Base-by-base conservation (phyloP, 2,113 vertebrate genomes). In the Cranoglanis bouderius region DNA sequence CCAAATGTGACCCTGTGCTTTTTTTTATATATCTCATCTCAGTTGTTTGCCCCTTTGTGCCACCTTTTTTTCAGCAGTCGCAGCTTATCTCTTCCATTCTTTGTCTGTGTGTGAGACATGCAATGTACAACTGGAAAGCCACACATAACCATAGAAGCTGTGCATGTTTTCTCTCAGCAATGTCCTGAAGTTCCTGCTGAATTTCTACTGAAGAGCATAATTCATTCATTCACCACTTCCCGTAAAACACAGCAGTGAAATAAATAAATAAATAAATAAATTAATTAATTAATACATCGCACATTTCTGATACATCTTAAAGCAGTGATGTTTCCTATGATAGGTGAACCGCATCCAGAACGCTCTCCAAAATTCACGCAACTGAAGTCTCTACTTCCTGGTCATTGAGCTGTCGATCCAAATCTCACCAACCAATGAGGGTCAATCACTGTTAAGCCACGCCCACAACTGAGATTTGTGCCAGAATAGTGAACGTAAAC, bases 81-180 rank as follows among this genome's bases (percentile, higher is more conserved):
- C 2, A 43, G 24, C 53, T 72, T 74, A 26, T 67, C 26, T 24
- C 43, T 70, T 65, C 32, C 51, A 38, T 85, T 65, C 51, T 63
- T 53, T 26, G 21, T 55, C 8, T 82, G 81, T 59, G n/a, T 59
- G 70, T 29, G 70, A 57, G 85, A 75, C 14, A 75, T 14, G 26
- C 35, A 40, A 18, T 75, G 26, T 53, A 65, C 32, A 55, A 38
- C 13, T 16, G 40, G 29, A 61, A 53, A 80, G 46, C n/a, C 35
- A 61, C 3, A n/a, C 46, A 29, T 87, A 72, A 90, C 86, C 89
- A 70, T 38, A 72, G 32, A 10, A 21, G 57, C n/a, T 70, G 82
- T 63, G 63, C 29, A 10, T 49, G 46, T 53, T 24, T 85, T 85
- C 82, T 85, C 63, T 55, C 74, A 74, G 49, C 70, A 78, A 1